Base-by-base conservation (phyloP, 92 coral and sea anemone species). In the Phymanthus crucifer region DNA sequence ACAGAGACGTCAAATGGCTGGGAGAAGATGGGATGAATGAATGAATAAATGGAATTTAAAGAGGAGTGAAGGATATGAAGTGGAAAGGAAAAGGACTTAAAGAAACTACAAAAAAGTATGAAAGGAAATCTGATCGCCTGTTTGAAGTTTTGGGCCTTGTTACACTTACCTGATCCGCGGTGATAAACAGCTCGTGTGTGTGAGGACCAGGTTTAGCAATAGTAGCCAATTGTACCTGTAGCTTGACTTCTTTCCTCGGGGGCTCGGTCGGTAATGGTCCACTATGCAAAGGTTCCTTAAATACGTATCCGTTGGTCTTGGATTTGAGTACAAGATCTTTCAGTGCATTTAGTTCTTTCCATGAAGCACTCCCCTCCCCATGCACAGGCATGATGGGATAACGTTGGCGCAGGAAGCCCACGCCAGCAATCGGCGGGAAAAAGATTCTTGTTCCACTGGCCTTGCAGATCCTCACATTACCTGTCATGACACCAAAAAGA, bases 381-480 rank as follows among this genome's bases (percentile, higher is more conserved):
- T 93, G 94, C 29, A 93, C 87, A 23, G 97, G 97, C 94, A 88
- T 80, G 69, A 93, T 93, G 78, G 97, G 97, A 68, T 90, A 93
- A 16, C 97, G 86, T 74, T 93, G 97, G 33, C 93, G 93, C 65
- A 87, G 72, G 67, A 72, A 40, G n/a, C 94, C 89, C 0, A 92
- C 87, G 23, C 84, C 97, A 3, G 74, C 40, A n/a, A 90, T 92
- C 14, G 65, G 2, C 24, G 94, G 93, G n/a, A 94, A 83, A 75
- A 94, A 91, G 82, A 94, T 84, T 16, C 98, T 86, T 66, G 88
- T 92, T 64, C 98, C 98, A 58, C 89, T 85, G 11, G 98, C 98
- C 67, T 80, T 80, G 64, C 90, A 81, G 19, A 78, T 70, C 18
- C 82, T 83, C 40, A 91, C 58, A n/a, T 65, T 78, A 71, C 88